phyloP scores from a whole-genome alignment of 2,113 vertebrate species.

The Potamarius usumacintae region DNA sequence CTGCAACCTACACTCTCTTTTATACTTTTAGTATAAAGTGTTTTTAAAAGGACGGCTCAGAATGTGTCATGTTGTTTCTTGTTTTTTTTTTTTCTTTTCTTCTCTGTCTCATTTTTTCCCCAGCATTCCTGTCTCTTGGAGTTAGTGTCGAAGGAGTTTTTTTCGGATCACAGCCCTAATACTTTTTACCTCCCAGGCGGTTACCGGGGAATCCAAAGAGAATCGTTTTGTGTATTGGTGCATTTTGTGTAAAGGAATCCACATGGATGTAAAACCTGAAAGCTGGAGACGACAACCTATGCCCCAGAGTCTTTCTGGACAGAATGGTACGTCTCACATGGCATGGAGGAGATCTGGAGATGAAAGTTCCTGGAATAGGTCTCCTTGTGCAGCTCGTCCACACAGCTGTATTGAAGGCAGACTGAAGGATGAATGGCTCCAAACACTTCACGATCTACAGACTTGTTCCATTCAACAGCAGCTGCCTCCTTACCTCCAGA shows the following conservation, averaged over 20 bases:
- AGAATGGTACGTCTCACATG: constrained; percentile 61
- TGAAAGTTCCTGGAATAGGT: constrained; percentile 59
- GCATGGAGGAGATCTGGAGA: constrained; percentile 68
- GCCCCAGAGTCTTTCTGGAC: constrained; percentile 52
- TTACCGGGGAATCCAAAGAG: neutral
- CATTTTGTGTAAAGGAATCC: constrained; percentile 47
- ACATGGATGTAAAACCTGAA: constrained; percentile 63
- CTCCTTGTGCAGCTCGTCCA: constrained; percentile 37
- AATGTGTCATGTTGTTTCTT: neutral
- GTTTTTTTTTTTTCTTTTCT: neutral
- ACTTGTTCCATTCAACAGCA: constrained; percentile 32
- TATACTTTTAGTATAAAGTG: neutral
- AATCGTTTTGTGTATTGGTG: constrained; percentile 42
- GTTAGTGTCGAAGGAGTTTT: neutral
- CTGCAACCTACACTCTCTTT: neutral
- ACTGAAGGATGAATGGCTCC: constrained; percentile 68
- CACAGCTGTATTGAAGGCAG: constrained; percentile 68
- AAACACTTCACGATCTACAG: constrained; percentile 60
- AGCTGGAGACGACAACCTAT: constrained; percentile 58
- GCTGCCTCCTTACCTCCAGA: constrained; percentile 20
- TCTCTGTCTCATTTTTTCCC: too few species aligned
- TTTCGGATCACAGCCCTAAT: neutral
- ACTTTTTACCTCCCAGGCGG: neutral
- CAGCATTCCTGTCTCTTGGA: constrained; percentile 6
- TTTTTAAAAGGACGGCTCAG: neutral